A percentile compares a stretch with the other conserved stretches of the same genome.
Evolutionary conservation across 2,888 invertebrate species (phyloP).

Genomic region (Sesia apiformis): DNA sequence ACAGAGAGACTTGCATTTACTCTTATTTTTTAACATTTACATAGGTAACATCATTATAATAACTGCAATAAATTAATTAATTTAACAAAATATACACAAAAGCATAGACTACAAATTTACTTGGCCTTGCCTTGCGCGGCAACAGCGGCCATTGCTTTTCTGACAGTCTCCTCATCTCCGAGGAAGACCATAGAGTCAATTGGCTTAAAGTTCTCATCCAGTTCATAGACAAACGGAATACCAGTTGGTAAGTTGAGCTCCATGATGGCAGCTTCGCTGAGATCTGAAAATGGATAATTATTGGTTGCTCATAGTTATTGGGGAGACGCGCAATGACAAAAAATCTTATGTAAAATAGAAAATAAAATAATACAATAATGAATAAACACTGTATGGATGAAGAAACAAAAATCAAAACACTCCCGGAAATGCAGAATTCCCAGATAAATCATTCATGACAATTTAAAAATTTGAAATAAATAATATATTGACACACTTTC

Average conservation of each 20-base stretch:
- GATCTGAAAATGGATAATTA: constrained; percentile 50
- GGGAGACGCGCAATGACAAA: constrained; percentile 7
- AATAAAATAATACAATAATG: no score
- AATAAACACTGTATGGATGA: no score
- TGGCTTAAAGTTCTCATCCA: constrained; percentile 81
- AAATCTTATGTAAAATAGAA: neutral
- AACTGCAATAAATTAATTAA: no score
- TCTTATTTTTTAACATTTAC: no score
- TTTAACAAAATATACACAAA: no score
- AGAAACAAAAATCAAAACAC: no score
- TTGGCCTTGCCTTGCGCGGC: constrained; percentile 87
- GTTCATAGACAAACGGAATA: constrained; percentile 85
- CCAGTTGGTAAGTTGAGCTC: constrained; percentile 85
- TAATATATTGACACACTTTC: no score
- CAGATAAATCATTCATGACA: no score
- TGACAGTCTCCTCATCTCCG: constrained; percentile 85
- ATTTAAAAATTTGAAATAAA: no score
- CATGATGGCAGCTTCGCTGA: constrained; percentile 83
- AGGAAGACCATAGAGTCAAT: constrained; percentile 82
- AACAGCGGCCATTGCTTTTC: constrained; percentile 83
- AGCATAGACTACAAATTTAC: constrained; percentile 27
- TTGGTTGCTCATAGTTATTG: neutral
- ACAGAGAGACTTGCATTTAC: no score
- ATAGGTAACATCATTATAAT: no score
- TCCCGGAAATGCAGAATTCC: no score